Evolutionary conservation across 2,113 vertebrate genomes (phyloP).

Genomic region (Ia io): DNA sequence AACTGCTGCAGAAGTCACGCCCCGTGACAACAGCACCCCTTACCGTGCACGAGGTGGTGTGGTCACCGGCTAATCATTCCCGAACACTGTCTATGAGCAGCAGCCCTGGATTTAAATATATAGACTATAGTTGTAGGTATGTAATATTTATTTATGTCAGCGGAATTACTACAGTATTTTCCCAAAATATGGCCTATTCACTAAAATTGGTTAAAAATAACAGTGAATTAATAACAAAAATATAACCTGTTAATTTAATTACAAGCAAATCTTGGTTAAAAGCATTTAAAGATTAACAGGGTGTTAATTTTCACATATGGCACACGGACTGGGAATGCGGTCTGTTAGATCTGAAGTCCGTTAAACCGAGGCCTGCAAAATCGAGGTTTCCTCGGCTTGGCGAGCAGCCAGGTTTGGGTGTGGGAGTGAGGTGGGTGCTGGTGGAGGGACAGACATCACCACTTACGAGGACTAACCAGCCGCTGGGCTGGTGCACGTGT

Average conservation of each 20-base stretch:
- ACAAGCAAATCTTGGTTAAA: not conserved
- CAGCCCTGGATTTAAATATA: not conserved
- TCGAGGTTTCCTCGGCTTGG: no score
- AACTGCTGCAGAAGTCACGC: not conserved
- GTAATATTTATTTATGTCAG: not conserved
- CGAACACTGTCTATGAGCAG: not conserved
- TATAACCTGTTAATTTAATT: not conserved
- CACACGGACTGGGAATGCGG: not conserved
- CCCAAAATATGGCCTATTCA: not conserved
- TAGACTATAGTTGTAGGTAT: not conserved
- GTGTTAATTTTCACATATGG: not conserved
- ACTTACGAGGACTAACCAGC: not conserved
- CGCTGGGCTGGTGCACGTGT: fast-evolving
- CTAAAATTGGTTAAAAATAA: not conserved
- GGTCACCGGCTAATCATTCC: not conserved
- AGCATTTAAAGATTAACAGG: not conserved
- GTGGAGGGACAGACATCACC: not conserved
- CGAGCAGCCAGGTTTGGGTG: not conserved
- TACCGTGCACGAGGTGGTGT: not conserved
- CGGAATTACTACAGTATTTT: not conserved
- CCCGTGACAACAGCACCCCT: not conserved
- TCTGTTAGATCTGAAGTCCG: not conserved
- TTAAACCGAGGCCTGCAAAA: not conserved
- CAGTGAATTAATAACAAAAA: not conserved
- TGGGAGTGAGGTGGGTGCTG: not conserved